Base-by-base conservation (phyloP, 2,888 invertebrate species). In the Rapana venosa region DNA sequence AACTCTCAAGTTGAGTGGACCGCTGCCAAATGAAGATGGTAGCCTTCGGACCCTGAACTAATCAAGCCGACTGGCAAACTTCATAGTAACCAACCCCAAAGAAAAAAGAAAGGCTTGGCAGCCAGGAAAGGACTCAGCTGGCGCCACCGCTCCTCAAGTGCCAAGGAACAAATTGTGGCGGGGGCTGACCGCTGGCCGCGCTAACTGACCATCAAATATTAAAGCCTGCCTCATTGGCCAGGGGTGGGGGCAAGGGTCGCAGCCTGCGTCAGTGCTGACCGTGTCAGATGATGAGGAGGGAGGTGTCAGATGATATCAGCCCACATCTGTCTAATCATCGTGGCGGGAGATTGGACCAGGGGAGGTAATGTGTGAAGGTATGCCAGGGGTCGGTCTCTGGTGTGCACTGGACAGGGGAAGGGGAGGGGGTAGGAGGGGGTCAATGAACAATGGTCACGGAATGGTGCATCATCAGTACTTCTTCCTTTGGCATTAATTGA, bases 121-220 rank as follows among this genome's bases (percentile, higher is more conserved):
- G 47, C 47, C 2, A 47, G 22, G 47, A 47, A 30, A 84, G 61
- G 66, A 66, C 86, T 58, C 86, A 61, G 86, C 86, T 86, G 86
- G 58, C 86, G 61, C 61, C 61, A 58, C 4, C 30, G 4, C 30
- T n/a, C 86, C 66, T 35, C 22, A 61, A 85, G 86, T 86, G 86
- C 86, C 61, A 86, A 86, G 20, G 32, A 66, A 86, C 86, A 86
- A 86, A 86, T 86, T 86, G 61, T 56, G 32, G 61, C 32, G 61
- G 30, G 74, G 47, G 26, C 74, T 87, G 87, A 74, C 87, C 87
- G n/a, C 74, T 47, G n/a, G 47, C 15, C 70, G 70, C 32, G 87
- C 87, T 87, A 87, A 87, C 87, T 74, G 74, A 87, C 74, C 87
- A 87, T 87, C 87, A 87, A 87, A 87, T 87, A 87, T 87, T 87